Base-by-base conservation (phyloP, 2,888 invertebrate species). In the Volucella inanis region DNA sequence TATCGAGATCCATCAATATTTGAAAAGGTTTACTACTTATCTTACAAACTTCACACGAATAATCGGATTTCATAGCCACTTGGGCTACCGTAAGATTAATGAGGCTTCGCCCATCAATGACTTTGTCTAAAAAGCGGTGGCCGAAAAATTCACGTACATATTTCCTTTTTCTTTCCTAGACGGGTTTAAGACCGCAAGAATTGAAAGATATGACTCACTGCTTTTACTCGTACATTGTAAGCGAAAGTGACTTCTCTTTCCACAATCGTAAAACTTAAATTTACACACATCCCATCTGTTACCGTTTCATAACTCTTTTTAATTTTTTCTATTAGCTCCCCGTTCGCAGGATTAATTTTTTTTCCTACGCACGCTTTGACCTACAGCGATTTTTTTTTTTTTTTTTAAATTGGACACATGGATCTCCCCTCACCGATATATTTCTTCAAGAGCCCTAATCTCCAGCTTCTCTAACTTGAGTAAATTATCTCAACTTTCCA, bases 401-500 rank as follows among this genome's bases (percentile, higher is more conserved):
- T n/a, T n/a, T 49, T 75, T 54, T 6, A 14, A 18, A 49, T 31
- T 68, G 18, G 80, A 15, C 12, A 47, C 50, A n/a, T 39, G 14
- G 50, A 22, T 74, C 1, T 64, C 70, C 14, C 47, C 75, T 14
- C 74, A 54, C 6, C 74, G 52, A 14, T 80, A 54, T 38, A 68
- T 68, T 41, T 80, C 80, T 49, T 81, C 75, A 11, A 76, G n/a
- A 8, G 76, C 39, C 52, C 68, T 64, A 11, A 55, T 43, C 41
- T 61, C 61, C 22, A 74, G 31, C 41, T 80, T 38, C 22, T 76
- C 76, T 18, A 82, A n/a, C 2, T 8, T 14, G 10, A 64, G 75
- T 49, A 75, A 64, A 15, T 15, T 38, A 65, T 83, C 77, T 0
- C 78, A 31, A 38, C 77, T 72, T 70, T 83, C 74, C 14, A 83